These are phyloP conservation scores for Chloropsis hardwickii DNA, from an alignment of 2,113 vertebrate genomes.

Conservation along the genomic window DNA sequence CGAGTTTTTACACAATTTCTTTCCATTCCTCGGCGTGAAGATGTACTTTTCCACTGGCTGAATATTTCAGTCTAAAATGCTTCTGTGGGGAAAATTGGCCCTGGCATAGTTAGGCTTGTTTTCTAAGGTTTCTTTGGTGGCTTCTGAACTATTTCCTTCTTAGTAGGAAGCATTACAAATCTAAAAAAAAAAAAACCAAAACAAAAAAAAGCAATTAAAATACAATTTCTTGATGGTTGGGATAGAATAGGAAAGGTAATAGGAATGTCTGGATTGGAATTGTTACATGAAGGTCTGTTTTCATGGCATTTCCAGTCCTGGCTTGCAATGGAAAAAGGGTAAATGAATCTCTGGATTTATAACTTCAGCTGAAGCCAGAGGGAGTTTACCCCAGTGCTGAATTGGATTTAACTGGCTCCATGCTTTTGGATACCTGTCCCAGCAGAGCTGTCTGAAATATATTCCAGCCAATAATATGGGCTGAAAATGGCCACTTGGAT, in stretches of 20 bases:
- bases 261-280: background rate
- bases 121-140: background rate
- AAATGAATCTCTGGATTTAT: background rate
- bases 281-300: background rate
- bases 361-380: background rate
- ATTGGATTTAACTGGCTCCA: background rate
- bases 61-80: background rate
- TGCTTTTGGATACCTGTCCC: background rate
- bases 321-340: background rate
- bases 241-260: background rate
- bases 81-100: background rate
- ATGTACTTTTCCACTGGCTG: background rate
- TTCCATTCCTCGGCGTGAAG: background rate
- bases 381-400: background rate
- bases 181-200: too few species aligned
- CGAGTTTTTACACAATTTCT: background rate
- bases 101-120: background rate
- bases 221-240: background rate
- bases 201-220: too few species aligned
- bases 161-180: background rate
- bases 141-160: background rate
- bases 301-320: background rate
- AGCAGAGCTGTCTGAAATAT: background rate
- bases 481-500: background rate
- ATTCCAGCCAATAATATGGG: background rate